phyloP scores from a whole-genome alignment of 1,140 invertebrate species.

The Drosophila lacertosa region DNA sequence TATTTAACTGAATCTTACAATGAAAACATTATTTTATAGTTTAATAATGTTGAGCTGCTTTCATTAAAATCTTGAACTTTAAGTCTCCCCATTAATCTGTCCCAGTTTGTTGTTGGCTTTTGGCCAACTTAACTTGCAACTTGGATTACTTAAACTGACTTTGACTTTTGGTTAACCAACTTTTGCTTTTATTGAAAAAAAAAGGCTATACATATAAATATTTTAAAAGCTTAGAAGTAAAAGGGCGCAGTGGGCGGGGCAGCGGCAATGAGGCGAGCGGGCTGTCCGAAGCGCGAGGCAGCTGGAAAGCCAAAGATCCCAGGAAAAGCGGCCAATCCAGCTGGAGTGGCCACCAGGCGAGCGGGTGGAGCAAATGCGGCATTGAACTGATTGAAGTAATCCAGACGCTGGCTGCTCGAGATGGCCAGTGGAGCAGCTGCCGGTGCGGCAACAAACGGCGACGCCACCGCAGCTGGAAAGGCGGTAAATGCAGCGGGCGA shows the following conservation, averaged over 20 bases:
- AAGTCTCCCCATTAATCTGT: background rate
- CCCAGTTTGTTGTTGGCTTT: slow-evolving; percentile 14
- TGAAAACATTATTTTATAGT: no score
- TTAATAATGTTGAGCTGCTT: no score
- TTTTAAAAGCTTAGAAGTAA: slow-evolving; percentile 22
- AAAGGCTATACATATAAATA: no score
- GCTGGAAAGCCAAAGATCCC: slow-evolving; percentile 14
- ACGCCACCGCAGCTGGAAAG: slow-evolving; percentile 14
- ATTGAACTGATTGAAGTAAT: slow-evolving; percentile 70
- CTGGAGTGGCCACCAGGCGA: slow-evolving; percentile 45
- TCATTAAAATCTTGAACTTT: no score
- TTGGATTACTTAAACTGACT: slow-evolving; percentile 1
- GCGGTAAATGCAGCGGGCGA: slow-evolving; percentile 16
- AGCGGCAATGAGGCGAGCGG: slow-evolving; percentile 38
- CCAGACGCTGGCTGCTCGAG: slow-evolving; percentile 64
- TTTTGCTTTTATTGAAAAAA: slow-evolving; percentile 37
- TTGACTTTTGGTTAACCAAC: slow-evolving; percentile 49
- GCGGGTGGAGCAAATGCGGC: slow-evolving; percentile 53
- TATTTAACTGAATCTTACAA: no score
- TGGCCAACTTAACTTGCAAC: slow-evolving; percentile 1
- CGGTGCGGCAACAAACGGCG: slow-evolving; percentile 4
- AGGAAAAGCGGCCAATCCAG: slow-evolving; percentile 30
- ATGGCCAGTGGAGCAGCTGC: slow-evolving; percentile 46
- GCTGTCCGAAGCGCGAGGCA: slow-evolving; percentile 35
- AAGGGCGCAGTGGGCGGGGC: slow-evolving; percentile 31